phyloP scores from a whole-genome alignment of 2,113 vertebrate genomes.

The Clarias batrachus region DNA sequence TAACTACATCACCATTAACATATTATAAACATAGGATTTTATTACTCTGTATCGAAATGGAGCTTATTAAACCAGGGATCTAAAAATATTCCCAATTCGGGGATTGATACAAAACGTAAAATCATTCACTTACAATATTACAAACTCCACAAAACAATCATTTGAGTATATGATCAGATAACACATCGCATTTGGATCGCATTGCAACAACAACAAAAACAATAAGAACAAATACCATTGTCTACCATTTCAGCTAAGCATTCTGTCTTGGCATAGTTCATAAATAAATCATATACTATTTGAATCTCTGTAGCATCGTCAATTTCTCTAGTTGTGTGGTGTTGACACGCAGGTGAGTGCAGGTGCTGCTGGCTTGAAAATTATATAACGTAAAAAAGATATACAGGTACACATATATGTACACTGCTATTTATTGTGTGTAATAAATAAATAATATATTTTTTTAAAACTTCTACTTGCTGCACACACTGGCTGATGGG shows the following conservation, averaged over 20 bases:
- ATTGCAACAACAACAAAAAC: neutral
- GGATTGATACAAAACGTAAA: neutral
- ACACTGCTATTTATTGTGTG: neutral
- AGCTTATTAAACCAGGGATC: no score
- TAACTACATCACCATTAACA: no score
- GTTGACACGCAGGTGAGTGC: neutral
- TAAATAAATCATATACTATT: neutral
- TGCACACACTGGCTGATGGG: neutral
- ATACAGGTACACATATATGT: neutral
- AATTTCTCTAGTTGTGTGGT: neutral
- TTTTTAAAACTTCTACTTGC: neutral
- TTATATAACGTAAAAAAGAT: neutral
- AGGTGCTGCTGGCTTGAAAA: neutral
- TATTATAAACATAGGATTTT: no score
- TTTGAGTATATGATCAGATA: neutral
- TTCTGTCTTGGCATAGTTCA: neutral
- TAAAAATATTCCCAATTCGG: no score
- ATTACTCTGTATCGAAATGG: no score
- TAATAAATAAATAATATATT: no score
- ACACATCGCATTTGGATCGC: neutral
- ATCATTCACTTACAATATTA: neutral
- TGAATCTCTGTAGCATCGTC: neutral
- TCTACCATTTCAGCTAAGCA: neutral
- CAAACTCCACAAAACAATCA: neutral
- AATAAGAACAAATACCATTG: neutral